Conservation (phyloP, 1,140 invertebrate species). For the Drosophila pseudoananassae region DNA sequence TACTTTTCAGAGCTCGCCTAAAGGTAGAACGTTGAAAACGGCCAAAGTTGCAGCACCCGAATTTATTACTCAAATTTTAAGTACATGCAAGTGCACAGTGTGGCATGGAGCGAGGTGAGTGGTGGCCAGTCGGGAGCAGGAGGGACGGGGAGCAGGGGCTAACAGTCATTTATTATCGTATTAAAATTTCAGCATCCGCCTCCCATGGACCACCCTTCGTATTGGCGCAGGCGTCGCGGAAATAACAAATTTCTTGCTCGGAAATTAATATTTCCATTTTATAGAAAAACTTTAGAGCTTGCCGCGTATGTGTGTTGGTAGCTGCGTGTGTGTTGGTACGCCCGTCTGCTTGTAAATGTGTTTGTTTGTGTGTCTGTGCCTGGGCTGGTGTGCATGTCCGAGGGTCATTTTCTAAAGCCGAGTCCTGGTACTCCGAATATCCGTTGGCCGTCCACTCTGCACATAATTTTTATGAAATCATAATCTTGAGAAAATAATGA, state of each 20-base stretch:
- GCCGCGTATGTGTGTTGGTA: conserved; percentile 1
- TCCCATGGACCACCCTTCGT: conserved; percentile 8
- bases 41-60: conserved; percentile 55
- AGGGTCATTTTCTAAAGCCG: conserved; percentile 54
- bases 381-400: conserved; percentile 40
- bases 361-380: conserved; percentile 26
- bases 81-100: conserved; percentile 28
- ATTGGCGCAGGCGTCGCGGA: conserved; percentile 66
- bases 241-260: conserved; percentile 81
- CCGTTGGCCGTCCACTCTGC: conserved; percentile 39
- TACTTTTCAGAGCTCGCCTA: conserved; percentile 21
- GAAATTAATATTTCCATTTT: conserved; percentile 81
- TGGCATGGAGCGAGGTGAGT: not conserved
- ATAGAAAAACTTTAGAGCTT: conserved; percentile 70
- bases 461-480: conserved; percentile 68
- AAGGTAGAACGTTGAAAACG: conserved; percentile 38
- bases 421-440: conserved; percentile 34
- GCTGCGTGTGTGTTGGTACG: not conserved
- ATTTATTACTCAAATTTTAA: conserved; percentile 65
- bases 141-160: not conserved
- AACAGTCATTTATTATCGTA: conserved; percentile 74
- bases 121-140: not conserved
- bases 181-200: conserved; percentile 62
- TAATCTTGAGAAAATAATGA: conserved; percentile 69
- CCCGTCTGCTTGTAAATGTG: conserved; percentile 5